phyloP scores from a whole-genome alignment of 2,797 vertebrate species.

The Microctenopoma stevenorrisi region DNA sequence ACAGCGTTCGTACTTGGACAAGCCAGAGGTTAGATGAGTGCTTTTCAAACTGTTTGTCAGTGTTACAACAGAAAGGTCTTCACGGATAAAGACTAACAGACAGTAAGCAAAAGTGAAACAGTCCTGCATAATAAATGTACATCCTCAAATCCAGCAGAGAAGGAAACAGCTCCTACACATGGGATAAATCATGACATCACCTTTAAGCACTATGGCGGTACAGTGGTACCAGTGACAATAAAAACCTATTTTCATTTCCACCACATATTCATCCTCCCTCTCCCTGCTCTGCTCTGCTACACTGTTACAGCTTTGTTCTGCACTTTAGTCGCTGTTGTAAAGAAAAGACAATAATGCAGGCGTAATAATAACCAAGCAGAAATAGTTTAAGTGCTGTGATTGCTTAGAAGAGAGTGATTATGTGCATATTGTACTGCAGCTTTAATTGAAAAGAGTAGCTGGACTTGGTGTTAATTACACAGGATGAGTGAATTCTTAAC shows the following conservation, averaged over 20 bases:
- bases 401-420: too few relatives aligned
- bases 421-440: too few relatives aligned
- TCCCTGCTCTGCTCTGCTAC: too few relatives aligned
- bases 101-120: background rate
- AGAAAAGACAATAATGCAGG: too few relatives aligned
- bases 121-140: background rate
- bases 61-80: background rate
- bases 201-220: too few relatives aligned
- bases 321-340: too few relatives aligned
- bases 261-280: background rate
- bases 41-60: background rate
- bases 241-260: background rate
- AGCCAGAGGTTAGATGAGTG: background rate
- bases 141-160: background rate
- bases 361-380: too few relatives aligned
- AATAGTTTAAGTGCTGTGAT: too few relatives aligned
- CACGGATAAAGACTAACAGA: background rate
- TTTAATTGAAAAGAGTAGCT: slow-evolving; percentile 14
- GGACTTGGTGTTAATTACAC: slow-evolving; percentile 31
- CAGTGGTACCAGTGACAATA: background rate
- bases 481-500: slow-evolving; percentile 27
- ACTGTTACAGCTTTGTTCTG: too few relatives aligned
- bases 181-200: background rate
- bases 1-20: background rate
- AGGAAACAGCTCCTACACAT: background rate